These are phyloP conservation scores for Apeltes quadracus DNA, from an alignment of 2,113 vertebrate genomes.

Conservation along the genomic window DNA sequence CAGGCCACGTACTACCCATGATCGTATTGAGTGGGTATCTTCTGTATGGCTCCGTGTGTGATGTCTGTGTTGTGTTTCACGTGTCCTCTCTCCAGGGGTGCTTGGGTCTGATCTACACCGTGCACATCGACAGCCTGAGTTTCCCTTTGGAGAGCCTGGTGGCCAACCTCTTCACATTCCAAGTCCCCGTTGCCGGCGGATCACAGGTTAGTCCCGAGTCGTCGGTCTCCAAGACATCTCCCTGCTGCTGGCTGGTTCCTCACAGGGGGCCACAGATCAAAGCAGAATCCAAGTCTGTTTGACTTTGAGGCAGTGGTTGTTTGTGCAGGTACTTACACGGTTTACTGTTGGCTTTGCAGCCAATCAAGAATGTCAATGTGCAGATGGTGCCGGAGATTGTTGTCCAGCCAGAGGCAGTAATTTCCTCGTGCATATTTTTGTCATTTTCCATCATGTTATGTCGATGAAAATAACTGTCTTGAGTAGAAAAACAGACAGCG, in stretches of 20 bases:
- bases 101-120: conserved; percentile 94
- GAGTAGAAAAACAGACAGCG: conserved; percentile 10
- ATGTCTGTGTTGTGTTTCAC: conserved; percentile 21
- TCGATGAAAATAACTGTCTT: conserved; percentile 23
- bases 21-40: background rate
- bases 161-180: conserved; percentile 91
- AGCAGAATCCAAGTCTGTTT: conserved; percentile 71
- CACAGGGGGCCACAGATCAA: conserved; percentile 54
- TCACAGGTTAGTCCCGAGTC: conserved; percentile 89
- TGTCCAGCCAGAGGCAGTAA: conserved; percentile 36
- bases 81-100: conserved; percentile 85
- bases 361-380: conserved; percentile 27
- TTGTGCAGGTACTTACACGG: conserved; percentile 30
- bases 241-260: conserved; percentile 65
- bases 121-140: conserved; percentile 91
- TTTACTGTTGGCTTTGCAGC: conserved; percentile 40
- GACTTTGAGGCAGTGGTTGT: conserved; percentile 44
- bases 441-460: conserved; percentile 32
- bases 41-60: background rate
- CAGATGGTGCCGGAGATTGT: conserved; percentile 46
- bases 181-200: conserved; percentile 91
- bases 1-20: too few species aligned
- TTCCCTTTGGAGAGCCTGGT: conserved; percentile 91
- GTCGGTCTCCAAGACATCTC: conserved; percentile 54
- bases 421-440: conserved; percentile 31